Evolutionary conservation across 2,797 vertebrate genomes (phyloP), one percentile per base, ranked within the genome.

Genomic region (Ciconia nigra): DNA sequence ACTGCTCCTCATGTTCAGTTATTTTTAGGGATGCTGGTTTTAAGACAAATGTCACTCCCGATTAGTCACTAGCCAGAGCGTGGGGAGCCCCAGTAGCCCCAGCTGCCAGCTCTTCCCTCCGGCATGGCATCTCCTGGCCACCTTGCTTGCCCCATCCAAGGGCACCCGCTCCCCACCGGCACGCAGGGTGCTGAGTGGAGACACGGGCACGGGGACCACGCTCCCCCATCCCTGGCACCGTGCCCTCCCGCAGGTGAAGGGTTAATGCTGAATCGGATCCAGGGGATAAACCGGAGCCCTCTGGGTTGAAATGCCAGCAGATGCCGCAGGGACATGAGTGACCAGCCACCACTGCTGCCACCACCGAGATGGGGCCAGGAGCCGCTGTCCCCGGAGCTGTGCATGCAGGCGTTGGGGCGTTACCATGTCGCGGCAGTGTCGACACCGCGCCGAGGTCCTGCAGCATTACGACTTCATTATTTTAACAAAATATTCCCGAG

Each of bases 391-490:
- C 84, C 17, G 2, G 57, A 74, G 91, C 69, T 2, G 10, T 12
- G 58, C 8, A 5, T 8, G 8, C 58, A 37, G 58, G 35, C 58
- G 7, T 24, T 4, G 22, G 10, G 24, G 17, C 9, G 8, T 46
- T 42, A 66, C 57, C 44, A 9, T 51, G 9, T 25, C 4, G 3
- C 0, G 4, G 62, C 1, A 0, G 86, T 11, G 41, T 57, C 21
- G 3, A 39, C 44, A 16, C 42, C 0, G 0, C 0, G 0, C 62
- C 0, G 3, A 22, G 25, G 26, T 42, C 89, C 87, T 0, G 0
- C 61, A 37, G 86, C 58, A 10, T 69, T 83, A 62, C 78, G 78
- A 61, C 67, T 91, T 93, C 71, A 66, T 92, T 76, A 87, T 91
- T 93, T 89, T 83, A 92, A 93, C 0, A 1, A 89, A 93, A 95